Evolutionary conservation across 2,888 invertebrate genomes (phyloP), one percentile per base, ranked within the genome.

Genomic region (Lochmaea capreae): DNA sequence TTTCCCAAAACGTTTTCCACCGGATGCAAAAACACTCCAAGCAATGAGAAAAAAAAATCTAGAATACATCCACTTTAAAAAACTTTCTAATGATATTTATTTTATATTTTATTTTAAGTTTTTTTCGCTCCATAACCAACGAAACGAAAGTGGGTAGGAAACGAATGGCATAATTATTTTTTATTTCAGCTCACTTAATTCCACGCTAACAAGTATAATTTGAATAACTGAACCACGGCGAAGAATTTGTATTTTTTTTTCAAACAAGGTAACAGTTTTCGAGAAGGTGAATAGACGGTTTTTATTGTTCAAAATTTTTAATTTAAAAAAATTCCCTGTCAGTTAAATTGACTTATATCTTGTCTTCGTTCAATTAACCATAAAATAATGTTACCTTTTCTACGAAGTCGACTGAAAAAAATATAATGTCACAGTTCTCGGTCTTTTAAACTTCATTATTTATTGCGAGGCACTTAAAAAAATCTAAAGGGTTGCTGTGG

Each of bases 21-120:
- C 61, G 10, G 65, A 71, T 71, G 39, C 11, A 59, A 71, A 71
- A 26, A 66, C 49, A 26, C 67, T 6, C 18, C 12, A 49, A 33
- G 46, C 46, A 39, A 18, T 22, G 39, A 57, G 61, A 65, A 58
- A 58, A 66, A 18, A 71, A 67, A 71, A 59, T 12, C 42, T 26
- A 43, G 42, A 52, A 61, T 33, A 72, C 66, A 52, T 49, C 72
- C 72, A 66, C 67, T 72, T 58, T 6, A 6, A 26, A 59, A 52
- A 71, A 71, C 71, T 71, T 71, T 66, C 33, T 72, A 67, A 72
- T 66, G 26, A 66, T 67, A 67, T 66, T 72, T 67, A 67, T 72
- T 72, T 72, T 72, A 67, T 46, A 66, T 72, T 72, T 67, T 61
- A 67, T 67, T 72, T 72, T 52, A 61, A 66, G 59, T 39, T 72